phyloP scores from a whole-genome alignment of 2,888 invertebrate species.

The Leptogaster cylindrica region DNA sequence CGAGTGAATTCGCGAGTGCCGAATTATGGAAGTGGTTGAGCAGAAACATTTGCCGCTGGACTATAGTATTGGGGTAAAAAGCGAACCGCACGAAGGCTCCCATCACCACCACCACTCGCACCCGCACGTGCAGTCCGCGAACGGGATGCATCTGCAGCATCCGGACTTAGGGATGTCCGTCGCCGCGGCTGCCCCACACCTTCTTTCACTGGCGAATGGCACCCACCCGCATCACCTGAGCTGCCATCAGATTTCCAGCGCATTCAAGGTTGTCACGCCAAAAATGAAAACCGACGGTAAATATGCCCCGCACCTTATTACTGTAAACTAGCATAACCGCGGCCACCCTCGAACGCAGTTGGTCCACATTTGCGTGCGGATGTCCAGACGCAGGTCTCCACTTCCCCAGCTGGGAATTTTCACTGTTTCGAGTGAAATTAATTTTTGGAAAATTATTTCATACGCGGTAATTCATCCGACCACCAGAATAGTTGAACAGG shows the following conservation, averaged over 20 bases:
- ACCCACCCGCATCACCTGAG: conserved; percentile 15
- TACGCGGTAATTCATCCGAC: too few species aligned
- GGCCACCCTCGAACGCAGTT: too few species aligned
- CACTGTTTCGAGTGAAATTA: not conserved
- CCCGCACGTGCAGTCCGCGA: not conserved
- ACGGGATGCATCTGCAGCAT: conserved; percentile 28
- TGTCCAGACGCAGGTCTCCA: too few species aligned
- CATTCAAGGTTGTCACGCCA: conserved; percentile 47
- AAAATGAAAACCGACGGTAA: conserved; percentile 48
- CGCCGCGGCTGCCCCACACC: conserved; percentile 28
- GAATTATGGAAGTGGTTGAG: conserved; percentile 44
- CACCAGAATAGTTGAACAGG: too few species aligned
- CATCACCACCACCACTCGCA: conserved; percentile 20
- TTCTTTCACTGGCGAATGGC: conserved; percentile 24
- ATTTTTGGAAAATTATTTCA: conserved; percentile 18
- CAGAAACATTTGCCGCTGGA: conserved; percentile 47
- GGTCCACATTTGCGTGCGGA: too few species aligned
- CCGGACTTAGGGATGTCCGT: conserved; percentile 10
- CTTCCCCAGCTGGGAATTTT: too few species aligned
- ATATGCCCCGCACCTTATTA: not conserved
- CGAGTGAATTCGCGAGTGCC: not conserved
- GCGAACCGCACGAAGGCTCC: conserved; percentile 31
- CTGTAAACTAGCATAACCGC: too few species aligned
- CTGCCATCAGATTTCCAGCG: conserved; percentile 42
- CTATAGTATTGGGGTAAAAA: conserved; percentile 46